Conservation (phyloP, 2,888 invertebrate genomes). For the Sarcophaga variegata region DNA sequence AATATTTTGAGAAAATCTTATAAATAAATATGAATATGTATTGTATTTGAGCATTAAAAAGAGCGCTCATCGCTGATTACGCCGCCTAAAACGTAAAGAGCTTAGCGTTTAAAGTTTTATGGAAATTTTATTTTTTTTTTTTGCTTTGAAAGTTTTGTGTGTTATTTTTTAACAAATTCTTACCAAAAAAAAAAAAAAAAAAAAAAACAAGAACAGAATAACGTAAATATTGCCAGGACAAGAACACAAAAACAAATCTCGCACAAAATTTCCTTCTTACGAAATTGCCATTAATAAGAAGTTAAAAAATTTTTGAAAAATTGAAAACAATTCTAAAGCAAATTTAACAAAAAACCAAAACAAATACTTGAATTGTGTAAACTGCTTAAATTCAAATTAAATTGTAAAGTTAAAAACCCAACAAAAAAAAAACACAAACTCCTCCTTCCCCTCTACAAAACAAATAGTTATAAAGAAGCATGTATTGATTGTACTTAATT, state of each 20-base stretch:
- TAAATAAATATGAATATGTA: neutral
- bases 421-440: neutral
- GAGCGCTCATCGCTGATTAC: neutral
- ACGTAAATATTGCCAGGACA: neutral
- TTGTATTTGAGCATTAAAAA: slow-evolving; percentile 8
- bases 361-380: neutral
- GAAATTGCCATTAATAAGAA: slow-evolving; percentile 40
- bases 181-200: neutral
- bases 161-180: neutral
- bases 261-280: slow-evolving; percentile 56
- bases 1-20: slow-evolving; percentile 62
- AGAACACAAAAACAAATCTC: slow-evolving; percentile 34
- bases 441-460: slow-evolving; percentile 12
- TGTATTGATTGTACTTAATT: slow-evolving; percentile 22
- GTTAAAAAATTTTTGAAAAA: slow-evolving; percentile 12
- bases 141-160: slow-evolving; percentile 35
- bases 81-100: slow-evolving; percentile 39
- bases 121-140: neutral
- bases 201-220: neutral
- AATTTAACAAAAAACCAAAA: slow-evolving; percentile 4
- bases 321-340: slow-evolving; percentile 11
- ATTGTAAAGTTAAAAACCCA: neutral
- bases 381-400: neutral
- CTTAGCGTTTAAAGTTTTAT: slow-evolving; percentile 47
- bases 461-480: slow-evolving; percentile 15